phyloP scores from a whole-genome alignment of 2,797 vertebrate genomes.

The Mormyrus hasselquistii region DNA sequence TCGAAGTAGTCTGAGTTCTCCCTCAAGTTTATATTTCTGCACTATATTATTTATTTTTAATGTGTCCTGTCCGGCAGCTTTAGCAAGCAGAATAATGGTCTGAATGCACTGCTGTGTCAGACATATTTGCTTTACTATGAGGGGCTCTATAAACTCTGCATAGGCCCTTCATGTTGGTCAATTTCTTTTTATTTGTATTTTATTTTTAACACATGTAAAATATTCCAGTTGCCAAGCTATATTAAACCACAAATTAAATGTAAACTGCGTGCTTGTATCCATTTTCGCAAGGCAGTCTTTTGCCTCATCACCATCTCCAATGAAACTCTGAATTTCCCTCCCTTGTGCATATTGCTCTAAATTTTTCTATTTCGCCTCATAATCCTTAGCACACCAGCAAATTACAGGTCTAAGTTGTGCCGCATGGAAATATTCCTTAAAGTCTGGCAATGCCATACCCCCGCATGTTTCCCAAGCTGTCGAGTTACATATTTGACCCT shows the following conservation, averaged over 20 bases:
- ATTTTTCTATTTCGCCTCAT: not conserved
- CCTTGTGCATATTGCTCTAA: not conserved
- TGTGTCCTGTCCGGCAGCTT: no score
- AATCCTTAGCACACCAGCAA: not conserved
- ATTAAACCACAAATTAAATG: not conserved
- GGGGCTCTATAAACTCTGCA: no score
- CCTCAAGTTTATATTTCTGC: not conserved
- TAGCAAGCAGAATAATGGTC: no score
- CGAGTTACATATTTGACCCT: not conserved
- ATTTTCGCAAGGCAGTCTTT: not conserved
- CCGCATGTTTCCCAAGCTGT: not conserved
- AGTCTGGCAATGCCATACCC: not conserved
- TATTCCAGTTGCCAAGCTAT: not conserved
- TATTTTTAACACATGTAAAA: no score
- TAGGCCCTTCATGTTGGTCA: no score
- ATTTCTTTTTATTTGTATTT: no score
- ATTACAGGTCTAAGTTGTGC: not conserved
- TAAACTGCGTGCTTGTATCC: not conserved
- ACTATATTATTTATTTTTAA: not conserved
- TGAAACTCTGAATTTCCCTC: not conserved
- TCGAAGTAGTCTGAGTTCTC: not conserved
- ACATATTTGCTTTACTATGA: no score
- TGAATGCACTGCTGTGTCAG: no score
- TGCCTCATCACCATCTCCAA: not conserved
- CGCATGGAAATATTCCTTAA: not conserved